Conservation (phyloP, 2,797 vertebrate genomes). For the Halcyon leucocephala region DNA sequence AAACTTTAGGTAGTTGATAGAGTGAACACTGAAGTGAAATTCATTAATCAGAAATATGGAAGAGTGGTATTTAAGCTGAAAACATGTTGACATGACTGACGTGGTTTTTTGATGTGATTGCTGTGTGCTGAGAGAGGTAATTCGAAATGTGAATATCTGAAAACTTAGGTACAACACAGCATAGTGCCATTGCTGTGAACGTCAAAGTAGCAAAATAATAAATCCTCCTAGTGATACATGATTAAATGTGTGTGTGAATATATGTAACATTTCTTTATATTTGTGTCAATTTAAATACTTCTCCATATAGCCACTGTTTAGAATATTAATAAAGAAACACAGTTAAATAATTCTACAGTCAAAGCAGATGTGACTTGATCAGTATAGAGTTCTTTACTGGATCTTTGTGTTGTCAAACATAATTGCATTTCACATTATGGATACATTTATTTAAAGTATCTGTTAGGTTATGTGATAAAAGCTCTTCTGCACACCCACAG, state of each 20-base stretch:
- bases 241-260: accelerated
- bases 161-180: neutral
- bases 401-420: neutral
- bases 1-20: neutral
- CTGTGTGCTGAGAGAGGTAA: neutral
- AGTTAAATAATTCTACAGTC: neutral
- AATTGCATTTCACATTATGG: neutral
- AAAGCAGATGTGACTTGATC: neutral
- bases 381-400: neutral
- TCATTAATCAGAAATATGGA: neutral
- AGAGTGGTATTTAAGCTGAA: neutral
- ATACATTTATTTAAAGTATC: neutral
- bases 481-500: neutral
- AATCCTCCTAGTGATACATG: neutral
- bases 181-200: neutral
- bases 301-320: neutral
- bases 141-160: neutral
- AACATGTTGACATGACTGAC: neutral
- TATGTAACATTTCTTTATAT: neutral
- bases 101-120: neutral
- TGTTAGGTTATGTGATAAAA: neutral
- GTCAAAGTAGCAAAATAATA: neutral
- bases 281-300: neutral
- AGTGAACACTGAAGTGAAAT: neutral
- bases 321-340: neutral